Evolutionary conservation across 1,140 invertebrate species (phyloP).

Genomic region (Eulimnadia texana): DNA sequence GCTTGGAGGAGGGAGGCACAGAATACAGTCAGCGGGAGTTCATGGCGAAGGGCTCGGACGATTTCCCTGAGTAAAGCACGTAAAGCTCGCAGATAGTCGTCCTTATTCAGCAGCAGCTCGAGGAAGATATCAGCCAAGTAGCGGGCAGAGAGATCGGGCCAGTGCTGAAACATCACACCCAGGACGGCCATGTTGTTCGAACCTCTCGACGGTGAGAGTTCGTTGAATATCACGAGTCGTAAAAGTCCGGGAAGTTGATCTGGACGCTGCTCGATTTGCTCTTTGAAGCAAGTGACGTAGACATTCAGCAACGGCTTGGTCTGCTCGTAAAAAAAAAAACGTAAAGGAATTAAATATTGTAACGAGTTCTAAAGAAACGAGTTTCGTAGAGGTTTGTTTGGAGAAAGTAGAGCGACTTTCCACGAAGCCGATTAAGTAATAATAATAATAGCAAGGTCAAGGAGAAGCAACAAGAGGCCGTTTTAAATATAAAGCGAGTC

Average conservation of each 20-base stretch:
- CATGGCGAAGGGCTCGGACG: conserved; percentile 62
- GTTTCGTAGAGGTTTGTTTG: no score
- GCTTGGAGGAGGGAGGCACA: conserved; percentile 45
- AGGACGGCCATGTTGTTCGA: conserved; percentile 86
- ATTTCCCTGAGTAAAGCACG: conserved; percentile 73
- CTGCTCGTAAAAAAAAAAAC: conserved; percentile 15
- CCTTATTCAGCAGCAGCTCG: conserved; percentile 71
- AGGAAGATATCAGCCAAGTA: conserved; percentile 63
- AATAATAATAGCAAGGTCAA: no score
- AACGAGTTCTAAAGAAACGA: no score
- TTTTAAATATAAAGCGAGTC: no score
- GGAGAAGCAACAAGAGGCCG: no score
- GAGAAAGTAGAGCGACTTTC: no score
- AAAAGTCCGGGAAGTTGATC: conserved; percentile 74
- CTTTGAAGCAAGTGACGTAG: conserved; percentile 69
- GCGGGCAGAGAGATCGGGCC: conserved; percentile 55
- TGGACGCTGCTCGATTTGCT: conserved; percentile 56
- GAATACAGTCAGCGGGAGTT: conserved; percentile 56
- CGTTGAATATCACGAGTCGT: conserved; percentile 87
- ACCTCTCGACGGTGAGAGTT: conserved; percentile 77
- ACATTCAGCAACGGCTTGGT: conserved; percentile 81
- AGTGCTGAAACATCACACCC: conserved; percentile 67
- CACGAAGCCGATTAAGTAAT: no score
- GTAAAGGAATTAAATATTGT: no score
- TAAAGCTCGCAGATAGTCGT: conserved; percentile 69